Percentiles rank a stretch among this genome's conserved stretches.
phyloP scores from a whole-genome alignment of 2,888 invertebrate genomes.

The Julus scanicus region DNA sequence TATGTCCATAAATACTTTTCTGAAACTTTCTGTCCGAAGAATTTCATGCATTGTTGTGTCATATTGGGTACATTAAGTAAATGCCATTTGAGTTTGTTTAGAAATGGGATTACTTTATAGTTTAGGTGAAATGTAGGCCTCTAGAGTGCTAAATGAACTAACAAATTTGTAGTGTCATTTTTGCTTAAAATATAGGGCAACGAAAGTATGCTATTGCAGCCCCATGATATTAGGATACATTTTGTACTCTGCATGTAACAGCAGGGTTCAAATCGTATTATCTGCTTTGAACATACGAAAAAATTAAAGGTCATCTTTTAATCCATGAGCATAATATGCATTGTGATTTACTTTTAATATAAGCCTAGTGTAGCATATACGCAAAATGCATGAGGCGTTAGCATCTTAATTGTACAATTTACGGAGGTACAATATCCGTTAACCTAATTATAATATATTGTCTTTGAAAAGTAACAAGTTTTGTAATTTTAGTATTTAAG shows the following conservation, averaged over 20 bases:
- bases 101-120: background rate
- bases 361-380: background rate
- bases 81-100: background rate
- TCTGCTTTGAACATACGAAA: background rate
- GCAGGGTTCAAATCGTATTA: slow-evolving; percentile 21
- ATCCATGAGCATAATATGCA: slow-evolving; percentile 19
- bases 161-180: background rate
- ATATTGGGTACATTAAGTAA: background rate
- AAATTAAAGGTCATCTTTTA: slow-evolving; percentile 6
- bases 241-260: slow-evolving; percentile 17
- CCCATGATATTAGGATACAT: background rate
- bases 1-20: background rate
- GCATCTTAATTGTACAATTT: slow-evolving; percentile 36
- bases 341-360: background rate
- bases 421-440: slow-evolving; percentile 17
- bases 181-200: background rate
- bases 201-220: background rate
- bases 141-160: background rate
- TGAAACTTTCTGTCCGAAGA: background rate
- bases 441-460: slow-evolving; percentile 43
- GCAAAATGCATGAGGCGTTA: background rate
- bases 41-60: background rate
- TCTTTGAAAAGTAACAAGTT: slow-evolving; percentile 23
- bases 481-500: slow-evolving; percentile 37
- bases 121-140: slow-evolving; percentile 17